Evolutionary conservation across 2,888 invertebrate species (phyloP).

Genomic region (Branchellion lobata): DNA sequence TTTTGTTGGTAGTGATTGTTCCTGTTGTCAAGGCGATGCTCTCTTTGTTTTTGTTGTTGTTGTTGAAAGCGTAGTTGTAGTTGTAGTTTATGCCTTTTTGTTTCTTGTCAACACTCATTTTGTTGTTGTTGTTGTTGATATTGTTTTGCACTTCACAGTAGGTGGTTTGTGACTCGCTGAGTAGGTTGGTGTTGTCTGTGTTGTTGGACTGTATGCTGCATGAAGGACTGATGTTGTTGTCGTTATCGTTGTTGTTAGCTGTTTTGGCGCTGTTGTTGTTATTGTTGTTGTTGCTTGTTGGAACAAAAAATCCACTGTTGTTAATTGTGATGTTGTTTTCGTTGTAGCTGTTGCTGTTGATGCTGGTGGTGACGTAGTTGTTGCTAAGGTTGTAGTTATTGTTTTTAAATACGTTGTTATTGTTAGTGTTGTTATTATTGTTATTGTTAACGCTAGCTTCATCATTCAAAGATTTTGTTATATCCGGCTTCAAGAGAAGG

Average conservation of each 20-base stretch:
- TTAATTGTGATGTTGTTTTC: constrained; percentile 12
- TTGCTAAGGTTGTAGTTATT: neutral
- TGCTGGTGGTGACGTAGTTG: neutral
- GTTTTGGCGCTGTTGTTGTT: neutral
- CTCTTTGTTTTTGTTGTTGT: neutral
- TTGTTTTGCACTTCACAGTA: constrained; percentile 17
- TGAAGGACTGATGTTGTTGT: constrained; percentile 36
- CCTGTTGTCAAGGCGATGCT: neutral
- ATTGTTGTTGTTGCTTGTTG: constrained; percentile 18
- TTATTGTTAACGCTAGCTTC: neutral
- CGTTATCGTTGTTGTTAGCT: neutral
- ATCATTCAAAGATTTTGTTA: constrained; percentile 15
- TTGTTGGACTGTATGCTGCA: constrained; percentile 39
- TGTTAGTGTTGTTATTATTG: neutral
- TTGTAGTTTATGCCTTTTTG: too few species aligned
- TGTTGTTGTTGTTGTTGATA: constrained; percentile 1
- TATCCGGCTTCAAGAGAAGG: constrained; percentile 35
- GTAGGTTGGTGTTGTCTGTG: constrained; percentile 25
- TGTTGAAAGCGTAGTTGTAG: constrained; percentile 12
- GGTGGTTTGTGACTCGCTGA: constrained; percentile 24
- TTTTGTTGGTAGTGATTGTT: too few species aligned
- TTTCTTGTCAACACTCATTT: too few species aligned
- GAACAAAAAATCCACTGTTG: too few species aligned
- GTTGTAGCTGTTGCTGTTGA: constrained; percentile 27
- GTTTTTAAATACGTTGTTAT: neutral